These are phyloP conservation scores for Dysidea cf. avara DNA, from an alignment of 37 sponge, comb jelly and placozoan species.

Conservation along the genomic window DNA sequence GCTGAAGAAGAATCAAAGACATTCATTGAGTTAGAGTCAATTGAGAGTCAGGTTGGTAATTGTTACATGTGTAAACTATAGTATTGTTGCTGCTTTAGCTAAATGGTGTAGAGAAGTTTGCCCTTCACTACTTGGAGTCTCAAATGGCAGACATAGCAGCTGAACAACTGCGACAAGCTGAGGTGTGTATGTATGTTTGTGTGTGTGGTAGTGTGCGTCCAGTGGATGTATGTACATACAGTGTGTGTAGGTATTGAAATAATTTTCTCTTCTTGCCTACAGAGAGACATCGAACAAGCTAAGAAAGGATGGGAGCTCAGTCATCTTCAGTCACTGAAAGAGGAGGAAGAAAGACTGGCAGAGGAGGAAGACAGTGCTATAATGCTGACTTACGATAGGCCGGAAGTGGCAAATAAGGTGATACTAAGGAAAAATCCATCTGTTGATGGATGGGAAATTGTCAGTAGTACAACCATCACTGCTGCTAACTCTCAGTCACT, in stretches of 20 bases:
- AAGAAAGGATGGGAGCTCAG: constrained; percentile 90
- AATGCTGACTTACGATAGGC: constrained; percentile 73
- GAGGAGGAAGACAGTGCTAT: constrained; percentile 54
- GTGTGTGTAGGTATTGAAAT: too few species aligned
- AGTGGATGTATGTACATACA: too few species aligned
- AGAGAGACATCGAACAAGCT: constrained; percentile 74
- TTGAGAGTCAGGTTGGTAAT: too few species aligned
- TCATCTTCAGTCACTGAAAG: constrained; percentile 70
- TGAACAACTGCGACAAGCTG: constrained; percentile 64
- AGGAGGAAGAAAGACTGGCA: constrained; percentile 65
- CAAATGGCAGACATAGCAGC: constrained; percentile 69
- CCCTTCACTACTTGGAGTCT: constrained; percentile 67
- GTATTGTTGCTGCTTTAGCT: constrained; percentile 47
- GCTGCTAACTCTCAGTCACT: too few species aligned
- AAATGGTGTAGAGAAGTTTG: constrained; percentile 75
- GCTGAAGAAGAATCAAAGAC: too few species aligned
- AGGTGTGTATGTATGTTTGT: constrained; percentile 42
- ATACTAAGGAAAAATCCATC: constrained; percentile 36
- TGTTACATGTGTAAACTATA: too few species aligned
- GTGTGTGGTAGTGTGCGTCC: too few species aligned
- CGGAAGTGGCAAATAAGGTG: constrained; percentile 75
- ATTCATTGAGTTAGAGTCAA: too few species aligned
- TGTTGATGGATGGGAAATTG: constrained; percentile 56
- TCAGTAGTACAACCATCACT: too few species aligned
- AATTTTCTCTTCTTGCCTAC: neutral